Percentiles rank a stretch among this genome's conserved stretches.
Conservation (phyloP, 2,888 invertebrate genomes). For the Fabriciana adippe region DNA sequence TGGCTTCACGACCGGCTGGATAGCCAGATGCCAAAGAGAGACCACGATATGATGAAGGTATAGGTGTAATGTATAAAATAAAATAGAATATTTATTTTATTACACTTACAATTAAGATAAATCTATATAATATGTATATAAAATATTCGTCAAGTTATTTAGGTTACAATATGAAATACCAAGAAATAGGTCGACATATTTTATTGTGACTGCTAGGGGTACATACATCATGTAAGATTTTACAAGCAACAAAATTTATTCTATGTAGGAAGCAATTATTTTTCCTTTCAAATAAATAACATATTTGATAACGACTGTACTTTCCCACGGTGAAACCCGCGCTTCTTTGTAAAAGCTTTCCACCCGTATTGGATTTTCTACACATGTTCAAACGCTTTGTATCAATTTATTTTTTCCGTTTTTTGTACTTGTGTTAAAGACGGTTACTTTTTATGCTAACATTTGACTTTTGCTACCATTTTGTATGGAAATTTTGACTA, state of each 20-base stretch:
- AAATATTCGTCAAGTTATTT: too few species aligned
- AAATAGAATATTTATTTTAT: too few species aligned
- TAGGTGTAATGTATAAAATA: too few species aligned
- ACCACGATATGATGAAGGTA: too few species aligned
- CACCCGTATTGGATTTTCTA: slow-evolving; percentile 23
- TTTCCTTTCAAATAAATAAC: slow-evolving; percentile 3
- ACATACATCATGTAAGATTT: background rate
- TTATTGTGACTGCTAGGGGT: background rate
- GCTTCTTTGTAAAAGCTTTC: slow-evolving; percentile 28
- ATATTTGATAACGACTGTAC: slow-evolving; percentile 21
- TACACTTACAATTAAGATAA: too few species aligned
- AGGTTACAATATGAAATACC: too few species aligned
- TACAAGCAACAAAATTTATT: slow-evolving; percentile 13
- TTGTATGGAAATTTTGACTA: background rate
- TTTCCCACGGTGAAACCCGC: slow-evolving; percentile 15
- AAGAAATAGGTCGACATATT: too few species aligned
- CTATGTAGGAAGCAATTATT: slow-evolving; percentile 13
- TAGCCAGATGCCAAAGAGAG: too few species aligned
- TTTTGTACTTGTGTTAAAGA: slow-evolving; percentile 1
- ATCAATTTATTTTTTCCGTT: slow-evolving; percentile 13
- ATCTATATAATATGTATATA: too few species aligned
- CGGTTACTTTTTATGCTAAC: slow-evolving; percentile 7
- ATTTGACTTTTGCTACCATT: slow-evolving; percentile 1
- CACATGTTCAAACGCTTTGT: slow-evolving; percentile 22
- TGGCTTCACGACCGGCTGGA: too few species aligned